Evolutionary conservation across 35 echinoderm and acorn worm species (phyloP), one percentile per base, ranked within the genome.

Genomic region (Ptychodera flava): DNA sequence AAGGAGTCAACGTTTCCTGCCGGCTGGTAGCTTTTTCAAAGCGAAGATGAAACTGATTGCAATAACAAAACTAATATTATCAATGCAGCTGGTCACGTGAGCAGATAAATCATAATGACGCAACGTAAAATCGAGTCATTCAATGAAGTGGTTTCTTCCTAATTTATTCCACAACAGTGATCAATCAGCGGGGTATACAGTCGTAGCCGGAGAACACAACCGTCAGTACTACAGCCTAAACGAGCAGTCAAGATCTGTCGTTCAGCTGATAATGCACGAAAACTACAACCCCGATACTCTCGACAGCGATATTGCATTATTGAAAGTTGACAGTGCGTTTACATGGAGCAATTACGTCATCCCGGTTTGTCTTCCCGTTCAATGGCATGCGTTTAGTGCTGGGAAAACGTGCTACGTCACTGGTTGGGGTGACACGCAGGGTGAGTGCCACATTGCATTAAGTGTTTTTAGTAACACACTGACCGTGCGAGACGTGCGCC

Each of bases 271-370:
- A 78, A 78, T 90, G 0, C 91, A 97, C 52, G 83, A 86, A 33
- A 76, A 88, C 64, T 97, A 91, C 36, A 80, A 85, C 29, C 27
- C 30, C 45, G 14, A 76, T 16, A 93, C 88, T 16, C 82, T 97
- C 16, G 94, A 97, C 81, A 97, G 93, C 78, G 94, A 97, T 86
- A 93, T 97, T 77, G 83, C 89, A 16, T 78, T 97, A 0, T 31
- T 97, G 2, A 91, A 97, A 77, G 86, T 97, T 33, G 88, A 90
- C 78, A 76, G 35, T 16, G 76, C 85, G 28, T 86, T 97, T 29
- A 77, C 85, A 16, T 81, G 88, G 45, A 88, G 31, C 36, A 88
- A 93, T 30, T 93, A 88, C 85, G 77, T 93, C 81, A 88, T 31
- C 45, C 31, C 75, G 10, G 91, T 88, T 16, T 97, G 94, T 36